Evolutionary conservation across 2,113 vertebrate species (phyloP), one percentile per base, ranked within the genome.

Genomic region (Passer domesticus): DNA sequence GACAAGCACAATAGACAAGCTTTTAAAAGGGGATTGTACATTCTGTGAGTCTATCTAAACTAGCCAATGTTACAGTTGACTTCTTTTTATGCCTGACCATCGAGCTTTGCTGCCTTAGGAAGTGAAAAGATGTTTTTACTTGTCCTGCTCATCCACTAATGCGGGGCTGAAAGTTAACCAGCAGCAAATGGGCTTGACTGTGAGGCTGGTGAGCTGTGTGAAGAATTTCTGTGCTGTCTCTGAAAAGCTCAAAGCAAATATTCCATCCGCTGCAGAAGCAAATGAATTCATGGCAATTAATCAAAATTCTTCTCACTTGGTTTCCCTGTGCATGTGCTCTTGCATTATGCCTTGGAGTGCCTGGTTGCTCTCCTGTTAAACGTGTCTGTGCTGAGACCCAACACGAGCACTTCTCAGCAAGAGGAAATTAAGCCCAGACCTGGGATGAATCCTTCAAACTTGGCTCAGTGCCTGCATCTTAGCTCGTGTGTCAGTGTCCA

Each of bases 221-320:
- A 95, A 93, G 85, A 16, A 58, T 84, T 93, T 90, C 55, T 52
- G 23, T 9, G 41, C 50, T 88, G 75, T 39, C 64, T 43, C 12
- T 3, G 52, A 78, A 92, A 92, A 92, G 82, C 90, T 93, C 3
- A 11, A 83, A 96, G 90, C 60, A 86, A 93, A 83, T 68, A 83
- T 83, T 78, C 86, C 28, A 46, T 59, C 72, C n/a, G 1, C 83
- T 60, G 62, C 66, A 69, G 75, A 3, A 3, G 75, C 60, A 96
- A 93, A 88, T 89, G 77, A 93, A 90, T 92, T 75, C 72, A 44
- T 39, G 58, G 31, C 80, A 96, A 93, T 96, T 95, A 93, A 96
- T 95, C 92, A 96, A 53, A 74, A 95, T 90, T 78, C 90, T 81
- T 78, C 80, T 83, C 76, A 72, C 69, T 90, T 49, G 35, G 76